Conservation (phyloP, 2,888 invertebrate species). For the Brenthis daphne region DNA sequence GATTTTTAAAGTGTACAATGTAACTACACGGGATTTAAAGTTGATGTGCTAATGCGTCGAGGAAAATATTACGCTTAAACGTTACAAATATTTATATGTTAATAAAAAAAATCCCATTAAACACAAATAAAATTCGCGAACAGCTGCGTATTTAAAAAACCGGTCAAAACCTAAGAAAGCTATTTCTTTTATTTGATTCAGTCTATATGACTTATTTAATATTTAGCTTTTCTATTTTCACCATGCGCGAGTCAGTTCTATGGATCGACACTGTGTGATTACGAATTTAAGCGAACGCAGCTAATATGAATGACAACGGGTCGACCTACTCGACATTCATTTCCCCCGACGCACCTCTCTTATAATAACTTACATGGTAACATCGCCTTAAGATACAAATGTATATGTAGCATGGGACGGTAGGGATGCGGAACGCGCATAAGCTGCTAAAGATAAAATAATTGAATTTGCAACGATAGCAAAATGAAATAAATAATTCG, state of each 20-base stretch:
- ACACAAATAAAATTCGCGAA: no score
- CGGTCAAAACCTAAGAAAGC: no score
- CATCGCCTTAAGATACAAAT: constrained; percentile 72
- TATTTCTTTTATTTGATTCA: no score
- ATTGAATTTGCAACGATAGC: constrained; percentile 40
- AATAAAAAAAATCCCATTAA: constrained; percentile 2
- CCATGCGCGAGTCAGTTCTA: constrained; percentile 50
- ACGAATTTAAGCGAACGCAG: constrained; percentile 79
- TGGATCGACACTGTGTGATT: constrained; percentile 75
- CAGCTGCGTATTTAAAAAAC: no score
- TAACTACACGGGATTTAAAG: constrained; percentile 31
- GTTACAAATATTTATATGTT: background rate
- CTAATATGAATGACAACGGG: constrained; percentile 82
- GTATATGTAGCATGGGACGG: constrained; percentile 50
- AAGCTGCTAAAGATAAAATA: constrained; percentile 39
- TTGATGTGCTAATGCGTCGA: constrained; percentile 9
- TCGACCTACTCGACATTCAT: constrained; percentile 80
- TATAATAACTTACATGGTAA: constrained; percentile 80
- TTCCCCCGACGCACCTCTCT: constrained; percentile 80
- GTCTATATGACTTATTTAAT: no score
- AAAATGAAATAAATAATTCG: constrained; percentile 37
- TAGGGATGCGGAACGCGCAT: constrained; percentile 45
- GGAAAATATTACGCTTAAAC: no score
- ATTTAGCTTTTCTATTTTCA: no score
- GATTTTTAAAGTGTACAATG: constrained; percentile 55